phyloP scores from a whole-genome alignment of 2,797 vertebrate genomes.

The Champsocephalus esox region DNA sequence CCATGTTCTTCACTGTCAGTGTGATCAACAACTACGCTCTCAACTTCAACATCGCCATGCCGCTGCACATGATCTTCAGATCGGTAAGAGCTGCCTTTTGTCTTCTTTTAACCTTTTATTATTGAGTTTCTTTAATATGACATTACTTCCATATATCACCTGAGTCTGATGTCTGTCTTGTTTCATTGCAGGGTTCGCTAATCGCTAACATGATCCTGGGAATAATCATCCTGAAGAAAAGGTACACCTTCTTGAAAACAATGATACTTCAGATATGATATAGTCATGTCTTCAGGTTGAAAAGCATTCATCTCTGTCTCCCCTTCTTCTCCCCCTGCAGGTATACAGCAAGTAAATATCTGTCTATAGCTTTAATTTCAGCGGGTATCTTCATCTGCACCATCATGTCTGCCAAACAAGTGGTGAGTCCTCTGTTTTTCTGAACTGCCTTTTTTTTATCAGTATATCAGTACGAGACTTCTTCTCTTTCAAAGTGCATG shows the following conservation, averaged over 20 bases:
- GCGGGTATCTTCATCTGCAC: conserved; percentile 97
- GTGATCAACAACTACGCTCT: conserved; percentile 98
- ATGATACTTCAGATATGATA: not conserved
- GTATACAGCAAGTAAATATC: conserved; percentile 91
- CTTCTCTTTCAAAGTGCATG: not conserved
- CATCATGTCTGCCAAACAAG: conserved; percentile 96
- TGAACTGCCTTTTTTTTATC: not conserved
- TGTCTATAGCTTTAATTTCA: conserved; percentile 93
- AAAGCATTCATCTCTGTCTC: not conserved
- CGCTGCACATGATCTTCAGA: conserved; percentile 99
- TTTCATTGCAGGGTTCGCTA: conserved; percentile 90
- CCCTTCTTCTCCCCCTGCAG: conserved; percentile 77
- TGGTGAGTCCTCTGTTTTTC: conserved; percentile 87
- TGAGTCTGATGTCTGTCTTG: not conserved
- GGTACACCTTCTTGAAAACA: conserved; percentile 79
- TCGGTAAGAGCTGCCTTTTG: conserved; percentile 86
- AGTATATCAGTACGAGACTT: not conserved
- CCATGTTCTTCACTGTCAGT: conserved; percentile 98
- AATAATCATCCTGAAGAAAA: conserved; percentile 96
- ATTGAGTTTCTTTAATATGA: not conserved
- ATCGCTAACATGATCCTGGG: conserved; percentile 98
- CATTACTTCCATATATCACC: not conserved
- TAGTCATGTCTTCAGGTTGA: not conserved
- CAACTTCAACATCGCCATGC: conserved; percentile 97
- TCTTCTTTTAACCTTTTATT: not conserved